Evolutionary conservation across 1,140 invertebrate genomes (phyloP).

Genomic region (Drosophila funebris): DNA sequence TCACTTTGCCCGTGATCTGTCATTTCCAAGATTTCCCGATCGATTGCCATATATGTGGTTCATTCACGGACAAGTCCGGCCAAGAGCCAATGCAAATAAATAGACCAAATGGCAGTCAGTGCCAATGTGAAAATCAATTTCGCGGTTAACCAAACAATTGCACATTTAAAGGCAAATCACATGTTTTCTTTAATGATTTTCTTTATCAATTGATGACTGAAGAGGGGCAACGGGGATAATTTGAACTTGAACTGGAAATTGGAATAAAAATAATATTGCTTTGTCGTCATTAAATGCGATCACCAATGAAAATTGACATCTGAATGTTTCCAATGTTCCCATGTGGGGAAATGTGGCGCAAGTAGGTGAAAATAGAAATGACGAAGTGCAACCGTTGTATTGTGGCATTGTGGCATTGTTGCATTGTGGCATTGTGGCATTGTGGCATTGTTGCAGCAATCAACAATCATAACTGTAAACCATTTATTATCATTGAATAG

Average conservation of each 20-base stretch:
- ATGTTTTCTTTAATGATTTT: constrained; percentile 43
- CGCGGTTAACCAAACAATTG: constrained; percentile 38
- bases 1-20: constrained; percentile 39
- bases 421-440: background rate
- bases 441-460: background rate
- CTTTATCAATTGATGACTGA: constrained; percentile 36
- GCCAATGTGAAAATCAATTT: constrained; percentile 41
- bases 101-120: constrained; percentile 15
- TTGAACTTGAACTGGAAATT: constrained; percentile 63
- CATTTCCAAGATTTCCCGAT: constrained; percentile 22
- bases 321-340: constrained; percentile 29
- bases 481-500: constrained; percentile 26
- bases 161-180: constrained; percentile 61
- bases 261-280: background rate
- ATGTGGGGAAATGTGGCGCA: constrained; percentile 32
- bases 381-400: background rate
- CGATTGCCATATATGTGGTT: background rate
- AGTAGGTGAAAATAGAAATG: constrained; percentile 49
- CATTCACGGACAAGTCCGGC: constrained; percentile 59
- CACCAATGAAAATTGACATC: constrained; percentile 48
- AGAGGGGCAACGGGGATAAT: background rate
- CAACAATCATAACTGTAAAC: constrained; percentile 14
- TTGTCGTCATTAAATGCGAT: constrained; percentile 5
- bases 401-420: constrained; percentile 2
- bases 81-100: constrained; percentile 67